phyloP scores from a whole-genome alignment of 2,888 invertebrate genomes.

The Amphipoea lucens region DNA sequence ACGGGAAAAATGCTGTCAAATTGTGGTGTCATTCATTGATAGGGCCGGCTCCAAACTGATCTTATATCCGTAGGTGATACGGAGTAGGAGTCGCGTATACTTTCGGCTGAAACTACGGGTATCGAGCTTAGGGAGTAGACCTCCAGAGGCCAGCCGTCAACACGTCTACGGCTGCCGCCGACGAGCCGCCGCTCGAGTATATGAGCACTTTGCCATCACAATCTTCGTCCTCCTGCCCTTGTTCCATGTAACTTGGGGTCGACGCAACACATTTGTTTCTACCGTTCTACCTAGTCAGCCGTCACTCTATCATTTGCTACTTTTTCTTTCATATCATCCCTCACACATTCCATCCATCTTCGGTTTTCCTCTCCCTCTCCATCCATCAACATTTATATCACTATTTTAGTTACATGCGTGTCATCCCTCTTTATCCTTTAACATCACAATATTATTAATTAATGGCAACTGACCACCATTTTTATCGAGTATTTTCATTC shows the following conservation, averaged over 20 bases:
- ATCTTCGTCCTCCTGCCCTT: neutral
- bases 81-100: neutral
- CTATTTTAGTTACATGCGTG: neutral
- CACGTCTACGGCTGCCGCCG: neutral
- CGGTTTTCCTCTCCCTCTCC: neutral
- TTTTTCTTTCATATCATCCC: neutral
- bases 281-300: neutral
- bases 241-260: neutral
- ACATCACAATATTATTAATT: neutral
- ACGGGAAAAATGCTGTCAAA: neutral
- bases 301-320: neutral
- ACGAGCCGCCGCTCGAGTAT: neutral
- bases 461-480: neutral
- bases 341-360: neutral
- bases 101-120: neutral
- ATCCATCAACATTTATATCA: conserved; percentile 1
- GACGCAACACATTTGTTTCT: neutral
- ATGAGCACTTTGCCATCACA: neutral
- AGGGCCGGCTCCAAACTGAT: neutral
- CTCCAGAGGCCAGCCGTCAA: neutral
- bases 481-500: conserved; percentile 7
- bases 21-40: too few species aligned
- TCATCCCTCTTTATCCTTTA: neutral
- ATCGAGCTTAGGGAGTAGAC: neutral
- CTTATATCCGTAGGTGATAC: neutral